These are phyloP conservation scores for Hyaena hyaena DNA, from an alignment of 2,113 vertebrate genomes.

Conservation along the genomic window DNA sequence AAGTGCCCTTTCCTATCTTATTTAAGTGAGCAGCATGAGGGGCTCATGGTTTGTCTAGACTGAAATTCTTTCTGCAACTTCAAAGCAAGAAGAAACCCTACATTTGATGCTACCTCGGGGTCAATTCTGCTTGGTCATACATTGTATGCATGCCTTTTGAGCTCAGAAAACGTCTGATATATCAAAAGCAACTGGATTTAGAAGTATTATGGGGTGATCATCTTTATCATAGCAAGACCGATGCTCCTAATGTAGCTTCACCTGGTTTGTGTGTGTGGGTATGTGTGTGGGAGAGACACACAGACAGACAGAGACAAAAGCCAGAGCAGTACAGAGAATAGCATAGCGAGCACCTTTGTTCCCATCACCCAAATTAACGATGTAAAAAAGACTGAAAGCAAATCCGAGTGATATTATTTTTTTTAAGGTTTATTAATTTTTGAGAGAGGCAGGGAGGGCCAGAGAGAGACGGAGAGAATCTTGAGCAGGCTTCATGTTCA, in stretches of 20 bases:
- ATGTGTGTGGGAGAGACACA: not conserved
- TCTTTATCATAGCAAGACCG: not conserved
- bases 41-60: not conserved
- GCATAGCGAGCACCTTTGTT: not conserved
- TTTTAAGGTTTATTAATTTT: too few relatives aligned
- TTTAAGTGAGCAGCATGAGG: not conserved
- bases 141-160: not conserved
- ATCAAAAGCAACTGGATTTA: not conserved
- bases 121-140: conserved; percentile 1
- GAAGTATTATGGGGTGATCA: not conserved
- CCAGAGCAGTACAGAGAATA: not conserved
- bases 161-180: not conserved
- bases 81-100: conserved; percentile 14
- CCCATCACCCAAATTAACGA: not conserved
- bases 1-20: not conserved
- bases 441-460: too few relatives aligned
- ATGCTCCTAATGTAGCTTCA: not conserved
- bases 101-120: not conserved
- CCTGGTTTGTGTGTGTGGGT: not conserved
- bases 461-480: too few relatives aligned
- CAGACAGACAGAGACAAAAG: not conserved
- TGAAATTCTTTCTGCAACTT: conserved; percentile 37
- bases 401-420: not conserved
- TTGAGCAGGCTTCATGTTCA: too few relatives aligned
- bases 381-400: not conserved